Evolutionary conservation across 92 coral and sea anemone genomes (phyloP).

Genomic region (Phenganax stokvisi): DNA sequence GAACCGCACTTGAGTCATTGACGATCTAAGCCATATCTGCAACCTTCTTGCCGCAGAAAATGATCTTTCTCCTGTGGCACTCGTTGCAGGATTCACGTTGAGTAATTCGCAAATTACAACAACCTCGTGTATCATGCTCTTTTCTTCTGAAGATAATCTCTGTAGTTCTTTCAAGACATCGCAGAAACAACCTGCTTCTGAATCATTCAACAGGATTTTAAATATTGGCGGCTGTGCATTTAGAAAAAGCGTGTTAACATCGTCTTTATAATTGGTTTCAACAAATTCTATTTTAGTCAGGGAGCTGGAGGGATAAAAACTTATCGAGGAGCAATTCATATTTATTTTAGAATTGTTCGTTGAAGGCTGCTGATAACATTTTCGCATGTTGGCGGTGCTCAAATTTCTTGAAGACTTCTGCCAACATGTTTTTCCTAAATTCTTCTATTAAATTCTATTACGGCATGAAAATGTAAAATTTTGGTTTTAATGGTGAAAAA

Average conservation of each 20-base stretch:
- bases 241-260: conserved; percentile 38
- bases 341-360: no score
- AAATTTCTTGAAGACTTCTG: no score
- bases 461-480: no score
- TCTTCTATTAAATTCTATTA: no score
- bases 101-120: conserved; percentile 37
- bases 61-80: conserved; percentile 61
- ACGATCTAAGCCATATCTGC: conserved; percentile 53
- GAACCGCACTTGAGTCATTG: conserved; percentile 56
- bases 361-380: no score
- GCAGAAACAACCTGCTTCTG: conserved; percentile 20
- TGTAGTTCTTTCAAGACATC: conserved; percentile 7
- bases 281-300: conserved; percentile 15
- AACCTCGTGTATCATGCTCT: conserved; percentile 27
- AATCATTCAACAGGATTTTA: conserved; percentile 27
- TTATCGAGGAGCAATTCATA: no score
- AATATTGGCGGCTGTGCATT: conserved; percentile 18
- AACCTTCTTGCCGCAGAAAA: conserved; percentile 56
- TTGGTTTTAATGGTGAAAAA: no score
- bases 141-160: conserved; percentile 11
- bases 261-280: conserved; percentile 46
- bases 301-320: no score
- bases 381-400: no score
- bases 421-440: no score
- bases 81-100: conserved; percentile 57